A percentile compares a stretch with the other conserved stretches of the same genome.
phyloP scores from a whole-genome alignment of 2,797 vertebrate genomes.

The Ataeniobius toweri region DNA sequence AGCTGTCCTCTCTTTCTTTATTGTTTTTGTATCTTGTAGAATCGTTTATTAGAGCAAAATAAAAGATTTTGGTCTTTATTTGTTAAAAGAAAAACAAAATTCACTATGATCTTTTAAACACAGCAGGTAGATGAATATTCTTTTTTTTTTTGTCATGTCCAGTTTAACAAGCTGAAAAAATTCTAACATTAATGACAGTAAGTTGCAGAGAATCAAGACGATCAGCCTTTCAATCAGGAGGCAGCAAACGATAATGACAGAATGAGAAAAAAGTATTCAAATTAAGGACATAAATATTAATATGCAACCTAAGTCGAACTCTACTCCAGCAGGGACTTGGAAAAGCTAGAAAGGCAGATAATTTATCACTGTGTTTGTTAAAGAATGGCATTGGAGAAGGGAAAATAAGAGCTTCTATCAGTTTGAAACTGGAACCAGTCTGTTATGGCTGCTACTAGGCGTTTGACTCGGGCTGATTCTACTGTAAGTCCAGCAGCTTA shows the following conservation, averaged over 20 bases:
- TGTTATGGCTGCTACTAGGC: neutral
- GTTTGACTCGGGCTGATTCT: neutral
- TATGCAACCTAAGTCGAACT: neutral
- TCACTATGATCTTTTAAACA: neutral
- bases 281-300: neutral
- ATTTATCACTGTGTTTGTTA: neutral
- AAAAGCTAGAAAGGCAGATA: too few species aligned
- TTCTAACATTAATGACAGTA: neutral
- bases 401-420: neutral
- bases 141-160: neutral
- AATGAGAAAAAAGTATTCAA: neutral
- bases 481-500: neutral
- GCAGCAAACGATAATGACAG: neutral
- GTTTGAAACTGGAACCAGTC: neutral
- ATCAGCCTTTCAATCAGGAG: neutral
- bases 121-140: too few species aligned
- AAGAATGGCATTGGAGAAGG: neutral
- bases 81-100: neutral
- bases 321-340: neutral
- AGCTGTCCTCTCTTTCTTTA: neutral
- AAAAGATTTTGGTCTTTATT: neutral
- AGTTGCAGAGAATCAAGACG: neutral
- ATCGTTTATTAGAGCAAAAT: neutral
- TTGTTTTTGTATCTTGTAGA: neutral
- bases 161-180: neutral